Evolutionary conservation across 2,113 vertebrate genomes (phyloP).

Genomic region (Campylomormyrus tamandua): DNA sequence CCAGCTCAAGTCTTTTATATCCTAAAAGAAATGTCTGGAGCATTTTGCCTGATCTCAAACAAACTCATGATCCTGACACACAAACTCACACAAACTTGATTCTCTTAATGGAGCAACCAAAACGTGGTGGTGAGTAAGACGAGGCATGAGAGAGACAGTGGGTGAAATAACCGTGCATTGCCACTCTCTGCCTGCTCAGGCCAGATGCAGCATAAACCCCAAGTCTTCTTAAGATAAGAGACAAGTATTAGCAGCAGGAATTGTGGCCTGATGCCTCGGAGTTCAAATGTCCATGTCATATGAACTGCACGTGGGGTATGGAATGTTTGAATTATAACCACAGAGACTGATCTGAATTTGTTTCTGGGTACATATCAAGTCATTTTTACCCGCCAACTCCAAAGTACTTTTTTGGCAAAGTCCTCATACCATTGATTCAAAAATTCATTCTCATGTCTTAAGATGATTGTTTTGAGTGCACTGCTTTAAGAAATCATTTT

Average conservation of each 20-base stretch:
- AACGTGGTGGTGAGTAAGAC: not conserved
- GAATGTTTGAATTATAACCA: constrained; percentile 36
- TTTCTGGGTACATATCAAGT: not conserved
- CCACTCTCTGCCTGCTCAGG: not conserved
- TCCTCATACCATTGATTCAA: constrained; percentile 23
- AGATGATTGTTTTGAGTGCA: not conserved
- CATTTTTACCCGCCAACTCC: constrained; percentile 35
- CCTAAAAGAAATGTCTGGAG: not conserved
- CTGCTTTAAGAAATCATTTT: constrained; percentile 33
- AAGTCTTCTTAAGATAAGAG: constrained; percentile 37
- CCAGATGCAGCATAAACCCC: not conserved
- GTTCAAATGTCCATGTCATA: constrained; percentile 23
- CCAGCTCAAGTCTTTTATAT: not conserved
- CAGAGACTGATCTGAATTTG: not conserved
- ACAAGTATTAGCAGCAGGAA: constrained; percentile 48
- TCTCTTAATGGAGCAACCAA: not conserved
- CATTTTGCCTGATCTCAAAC: not conserved
- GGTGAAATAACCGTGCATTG: not conserved
- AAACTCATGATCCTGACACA: not conserved
- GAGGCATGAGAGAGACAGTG: not conserved
- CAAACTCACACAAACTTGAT: not conserved
- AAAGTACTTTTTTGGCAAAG: constrained; percentile 25
- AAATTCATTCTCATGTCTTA: constrained; percentile 27
- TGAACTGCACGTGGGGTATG: not conserved
- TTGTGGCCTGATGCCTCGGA: constrained; percentile 44